Evolutionary conservation across 2,888 invertebrate species (phyloP).

Genomic region (Tyria jacobaeae): DNA sequence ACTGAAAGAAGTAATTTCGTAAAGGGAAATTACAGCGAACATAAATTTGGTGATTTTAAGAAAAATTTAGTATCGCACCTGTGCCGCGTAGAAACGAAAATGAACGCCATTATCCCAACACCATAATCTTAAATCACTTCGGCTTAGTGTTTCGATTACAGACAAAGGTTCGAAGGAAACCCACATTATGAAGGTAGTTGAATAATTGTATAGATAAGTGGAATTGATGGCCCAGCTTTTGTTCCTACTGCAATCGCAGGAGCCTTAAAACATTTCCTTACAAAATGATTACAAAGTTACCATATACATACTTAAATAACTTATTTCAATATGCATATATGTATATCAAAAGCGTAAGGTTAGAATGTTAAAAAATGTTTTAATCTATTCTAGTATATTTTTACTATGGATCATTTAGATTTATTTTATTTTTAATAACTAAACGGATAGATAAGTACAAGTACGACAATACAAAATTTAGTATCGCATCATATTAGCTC

Average conservation of each 20-base stretch:
- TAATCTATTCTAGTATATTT: no score
- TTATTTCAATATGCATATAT: no score
- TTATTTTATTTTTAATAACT: no score
- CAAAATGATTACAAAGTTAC: no score
- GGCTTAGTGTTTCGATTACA: slow-evolving; percentile 86
- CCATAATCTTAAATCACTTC: slow-evolving; percentile 86
- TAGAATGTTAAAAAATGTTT: no score
- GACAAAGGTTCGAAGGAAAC: slow-evolving; percentile 82
- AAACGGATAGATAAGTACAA: no score
- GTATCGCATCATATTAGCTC: no score
- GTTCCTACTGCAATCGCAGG: slow-evolving; percentile 43
- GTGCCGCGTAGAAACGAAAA: slow-evolving; percentile 76
- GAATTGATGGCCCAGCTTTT: slow-evolving; percentile 72
- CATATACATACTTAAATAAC: no score
- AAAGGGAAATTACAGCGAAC: slow-evolving; percentile 61
- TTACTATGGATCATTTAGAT: no score
- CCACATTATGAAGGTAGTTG: slow-evolving; percentile 84
- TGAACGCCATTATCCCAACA: slow-evolving; percentile 82
- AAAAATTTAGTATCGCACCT: slow-evolving; percentile 78
- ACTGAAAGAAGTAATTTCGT: slow-evolving; percentile 56
- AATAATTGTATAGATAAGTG: slow-evolving; percentile 84
- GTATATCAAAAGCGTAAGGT: no score
- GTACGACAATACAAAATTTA: no score
- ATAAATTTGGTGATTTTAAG: slow-evolving; percentile 76
- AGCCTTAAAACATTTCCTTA: slow-evolving; percentile 26